Conservation (phyloP, 2,797 vertebrate genomes). For the Hippoglossus hippoglossus region DNA sequence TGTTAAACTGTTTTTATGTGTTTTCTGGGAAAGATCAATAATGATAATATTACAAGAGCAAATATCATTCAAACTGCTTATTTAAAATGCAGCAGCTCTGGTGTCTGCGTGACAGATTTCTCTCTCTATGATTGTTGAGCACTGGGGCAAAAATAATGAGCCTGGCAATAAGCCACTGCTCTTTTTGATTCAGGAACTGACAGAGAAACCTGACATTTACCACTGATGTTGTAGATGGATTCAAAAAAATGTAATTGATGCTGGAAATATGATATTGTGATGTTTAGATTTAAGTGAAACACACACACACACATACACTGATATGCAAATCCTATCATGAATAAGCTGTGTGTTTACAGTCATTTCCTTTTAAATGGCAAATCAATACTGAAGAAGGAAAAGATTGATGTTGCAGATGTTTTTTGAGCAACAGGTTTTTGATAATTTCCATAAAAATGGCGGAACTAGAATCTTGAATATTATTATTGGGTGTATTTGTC, state of each 20-base stretch:
- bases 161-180: conserved; percentile 25
- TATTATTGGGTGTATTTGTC: not conserved
- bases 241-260: conserved; percentile 12
- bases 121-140: conserved; percentile 16
- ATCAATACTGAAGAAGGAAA: conserved; percentile 14
- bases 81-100: conserved; percentile 32
- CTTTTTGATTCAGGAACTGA: conserved; percentile 31
- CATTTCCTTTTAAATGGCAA: conserved; percentile 28
- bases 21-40: conserved; percentile 22
- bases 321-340: conserved; percentile 19
- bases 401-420: conserved; percentile 8
- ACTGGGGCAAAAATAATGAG: conserved; percentile 47
- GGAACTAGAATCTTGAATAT: not conserved
- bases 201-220: conserved; percentile 39
- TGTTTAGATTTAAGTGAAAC: conserved; percentile 17
- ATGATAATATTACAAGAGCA: conserved; percentile 2
- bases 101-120: conserved; percentile 24
- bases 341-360: conserved; percentile 29
- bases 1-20: conserved; percentile 12
- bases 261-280: not conserved
- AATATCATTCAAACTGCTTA: conserved; percentile 20
- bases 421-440: conserved; percentile 6
- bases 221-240: conserved; percentile 13
- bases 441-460: conserved; percentile 1
- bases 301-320: not conserved